Percentiles rank a stretch among this genome's conserved stretches.
phyloP scores from a whole-genome alignment of 2,797 vertebrate genomes.

The Scolopax bukidnonensis region DNA sequence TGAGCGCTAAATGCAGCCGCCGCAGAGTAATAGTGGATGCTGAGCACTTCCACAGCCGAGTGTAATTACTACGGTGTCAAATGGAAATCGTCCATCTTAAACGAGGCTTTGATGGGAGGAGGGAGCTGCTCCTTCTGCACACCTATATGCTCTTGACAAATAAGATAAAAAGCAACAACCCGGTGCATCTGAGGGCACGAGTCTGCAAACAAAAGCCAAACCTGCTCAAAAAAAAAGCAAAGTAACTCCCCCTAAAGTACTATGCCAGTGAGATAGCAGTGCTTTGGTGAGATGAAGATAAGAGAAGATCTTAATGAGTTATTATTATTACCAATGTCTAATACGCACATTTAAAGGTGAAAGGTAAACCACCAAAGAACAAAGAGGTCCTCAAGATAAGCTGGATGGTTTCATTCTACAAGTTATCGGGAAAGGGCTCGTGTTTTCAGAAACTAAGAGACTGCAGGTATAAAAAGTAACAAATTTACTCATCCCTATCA shows the following conservation, averaged over 20 bases:
- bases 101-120: not conserved
- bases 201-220: conserved; percentile 76
- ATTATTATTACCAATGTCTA: not conserved
- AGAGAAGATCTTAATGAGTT: not conserved
- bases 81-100: conserved; percentile 66
- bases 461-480: not conserved
- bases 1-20: not conserved
- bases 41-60: conserved; percentile 18
- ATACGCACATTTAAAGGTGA: not conserved
- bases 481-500: conserved; percentile 39
- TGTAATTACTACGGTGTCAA: conserved; percentile 43
- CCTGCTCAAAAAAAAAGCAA: conserved; percentile 52
- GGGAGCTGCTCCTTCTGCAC: conserved; percentile 18
- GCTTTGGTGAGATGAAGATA: not conserved
- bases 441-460: not conserved
- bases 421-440: not conserved
- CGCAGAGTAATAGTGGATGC: conserved; percentile 24
- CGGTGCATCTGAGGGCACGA: conserved; percentile 64
- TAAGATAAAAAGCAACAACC: conserved; percentile 72
- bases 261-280: not conserved
- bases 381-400: conserved; percentile 16
- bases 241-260: not conserved
- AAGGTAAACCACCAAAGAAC: not conserved
- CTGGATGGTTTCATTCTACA: not conserved
- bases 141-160: conserved; percentile 30